Evolutionary conservation across 1,140 invertebrate species (phyloP).

Genomic region (Heterodera schachtii): DNA sequence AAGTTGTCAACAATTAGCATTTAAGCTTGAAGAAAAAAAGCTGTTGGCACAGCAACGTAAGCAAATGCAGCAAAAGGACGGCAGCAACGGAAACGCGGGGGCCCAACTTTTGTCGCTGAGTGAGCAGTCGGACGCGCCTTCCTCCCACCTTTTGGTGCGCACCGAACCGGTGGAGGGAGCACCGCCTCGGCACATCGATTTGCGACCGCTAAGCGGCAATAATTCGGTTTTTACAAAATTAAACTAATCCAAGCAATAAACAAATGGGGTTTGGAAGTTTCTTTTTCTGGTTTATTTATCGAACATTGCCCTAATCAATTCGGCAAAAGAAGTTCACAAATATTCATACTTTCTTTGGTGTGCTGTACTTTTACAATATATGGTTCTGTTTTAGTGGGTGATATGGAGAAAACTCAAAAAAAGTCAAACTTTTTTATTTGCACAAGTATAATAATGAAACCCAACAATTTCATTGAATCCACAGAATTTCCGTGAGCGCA

Average conservation of each 20-base stretch:
- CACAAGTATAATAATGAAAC: no score
- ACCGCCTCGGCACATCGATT: conserved; percentile 17
- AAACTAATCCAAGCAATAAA: not conserved
- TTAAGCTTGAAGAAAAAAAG: conserved; percentile 25
- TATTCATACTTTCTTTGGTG: not conserved
- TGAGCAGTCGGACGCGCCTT: conserved; percentile 13
- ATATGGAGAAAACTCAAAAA: no score
- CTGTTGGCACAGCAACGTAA: conserved; percentile 16
- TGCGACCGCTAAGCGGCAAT: conserved; percentile 5
- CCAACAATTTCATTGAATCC: no score
- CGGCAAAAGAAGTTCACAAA: not conserved
- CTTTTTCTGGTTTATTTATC: no score
- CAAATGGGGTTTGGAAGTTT: no score
- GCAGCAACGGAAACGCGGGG: not conserved
- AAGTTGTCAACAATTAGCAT: not conserved
- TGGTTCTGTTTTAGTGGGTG: no score
- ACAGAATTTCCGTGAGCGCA: conserved; percentile 24
- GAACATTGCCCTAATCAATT: no score
- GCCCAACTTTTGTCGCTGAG: conserved; percentile 16
- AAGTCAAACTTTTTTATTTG: no score
- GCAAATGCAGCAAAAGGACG: conserved; percentile 5
- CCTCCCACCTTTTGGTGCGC: conserved; percentile 17
- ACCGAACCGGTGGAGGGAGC: not conserved
- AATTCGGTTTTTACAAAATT: conserved; percentile 13
- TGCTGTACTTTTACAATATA: no score